A percentile compares a stretch with the other conserved stretches of the same genome.
Conservation (phyloP, 2,797 vertebrate genomes). For the Peromyscus aztecus region DNA sequence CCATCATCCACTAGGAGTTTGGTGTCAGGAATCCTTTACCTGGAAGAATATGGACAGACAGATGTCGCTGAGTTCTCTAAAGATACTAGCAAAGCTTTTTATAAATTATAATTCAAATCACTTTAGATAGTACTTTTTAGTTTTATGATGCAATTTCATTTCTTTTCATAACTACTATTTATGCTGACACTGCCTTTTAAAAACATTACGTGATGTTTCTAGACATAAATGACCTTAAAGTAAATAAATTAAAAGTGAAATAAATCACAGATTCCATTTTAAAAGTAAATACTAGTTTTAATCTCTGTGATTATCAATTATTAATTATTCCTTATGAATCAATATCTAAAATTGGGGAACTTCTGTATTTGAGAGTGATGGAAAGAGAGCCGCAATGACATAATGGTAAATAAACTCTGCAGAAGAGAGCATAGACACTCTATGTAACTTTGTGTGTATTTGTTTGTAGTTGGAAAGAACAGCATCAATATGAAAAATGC, state of each 20-base stretch:
- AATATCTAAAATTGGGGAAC: not conserved
- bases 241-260: slow-evolving; percentile 3
- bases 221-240: not conserved
- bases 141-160: not conserved
- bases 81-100: not conserved
- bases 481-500: not conserved
- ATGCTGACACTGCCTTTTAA: not conserved
- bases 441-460: not conserved
- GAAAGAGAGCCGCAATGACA: not conserved
- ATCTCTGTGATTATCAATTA: not conserved
- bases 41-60: not conserved
- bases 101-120: not conserved
- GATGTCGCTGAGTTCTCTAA: not conserved
- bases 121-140: not conserved
- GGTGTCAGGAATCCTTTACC: not conserved
- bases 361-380: not conserved
- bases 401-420: not conserved
- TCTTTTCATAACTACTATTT: not conserved
- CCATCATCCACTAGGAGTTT: not conserved
- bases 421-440: not conserved
- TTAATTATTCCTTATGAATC: not conserved
- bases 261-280: not conserved
- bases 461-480: not conserved
- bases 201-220: not conserved
- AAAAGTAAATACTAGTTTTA: not conserved